Base-by-base conservation (phyloP, 2,797 vertebrate species). In the Bufotes viridis region DNA sequence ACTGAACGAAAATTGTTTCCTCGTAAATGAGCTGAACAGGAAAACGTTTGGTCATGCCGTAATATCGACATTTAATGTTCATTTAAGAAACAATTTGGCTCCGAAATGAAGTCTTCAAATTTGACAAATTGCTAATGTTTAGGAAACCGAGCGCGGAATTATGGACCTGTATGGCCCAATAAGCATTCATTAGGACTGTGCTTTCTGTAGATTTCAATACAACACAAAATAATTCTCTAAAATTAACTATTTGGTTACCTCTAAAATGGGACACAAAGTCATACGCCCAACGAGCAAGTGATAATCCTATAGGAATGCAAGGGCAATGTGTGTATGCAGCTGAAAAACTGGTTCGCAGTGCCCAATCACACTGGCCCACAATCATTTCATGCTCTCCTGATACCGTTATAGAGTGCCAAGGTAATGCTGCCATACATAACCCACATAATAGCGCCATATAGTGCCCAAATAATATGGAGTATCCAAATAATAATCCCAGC, bases 91-190 rank as follows among this genome's bases (percentile, higher is more conserved):
- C 70, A 74, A 74, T 74, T 74, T 74, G 70, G 34, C 70, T 49
- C 42, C 70, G 49, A 74, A 74, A 74, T 74, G 29, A 74, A 74
- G 34, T 74, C 70, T 42, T 74, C 34, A 74, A 42, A 74, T 74
- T 74, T 74, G 70, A 74, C 70, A 74, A 74, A 74, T 74, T 74
- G 70, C 70, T 74, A 49, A 74, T 74, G 70, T 74, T 74, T 20
- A 74, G 70, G 70, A 74, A 74, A 49, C 34, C 15, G 17, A 74
- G 70, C 18, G 18, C 18, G 8, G 70, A 74, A 74, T 49, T 74
- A 74, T 49, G 18, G 70, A 29, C 70, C 70, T 49, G 70, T 20
- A 49, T 8, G 4, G 11, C 34, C 70, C 70, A 34, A 49, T 74
- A 49, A 74, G 70, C 70, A 42, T 74, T 74, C 70, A 74, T 74